Evolutionary conservation across 2,113 vertebrate species (phyloP).

Genomic region (Pleuronectes platessa): DNA sequence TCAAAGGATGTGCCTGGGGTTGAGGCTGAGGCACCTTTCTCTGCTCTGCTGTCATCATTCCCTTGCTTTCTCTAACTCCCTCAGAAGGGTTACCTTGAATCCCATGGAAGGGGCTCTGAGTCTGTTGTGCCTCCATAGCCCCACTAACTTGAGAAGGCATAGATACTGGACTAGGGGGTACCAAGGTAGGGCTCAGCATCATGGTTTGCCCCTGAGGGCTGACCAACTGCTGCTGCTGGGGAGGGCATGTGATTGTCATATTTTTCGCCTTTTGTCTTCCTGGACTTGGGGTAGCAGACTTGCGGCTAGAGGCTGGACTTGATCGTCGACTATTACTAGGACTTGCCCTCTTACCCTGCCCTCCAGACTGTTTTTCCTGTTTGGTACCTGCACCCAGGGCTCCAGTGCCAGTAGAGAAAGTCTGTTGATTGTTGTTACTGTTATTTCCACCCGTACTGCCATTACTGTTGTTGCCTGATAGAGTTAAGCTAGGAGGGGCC

Average conservation of each 20-base stretch:
- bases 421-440: slow-evolving; percentile 74
- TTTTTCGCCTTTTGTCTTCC: slow-evolving; percentile 95
- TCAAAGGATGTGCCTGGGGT: slow-evolving; percentile 73
- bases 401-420: slow-evolving; percentile 69
- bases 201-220: slow-evolving; percentile 86
- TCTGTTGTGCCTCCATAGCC: slow-evolving; percentile 75
- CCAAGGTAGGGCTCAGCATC: slow-evolving; percentile 83
- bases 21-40: slow-evolving; percentile 77
- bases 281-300: slow-evolving; percentile 92
- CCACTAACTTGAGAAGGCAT: slow-evolving; percentile 79
- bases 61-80: slow-evolving; percentile 83
- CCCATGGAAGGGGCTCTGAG: slow-evolving; percentile 81
- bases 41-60: slow-evolving; percentile 80
- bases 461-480: slow-evolving; percentile 76
- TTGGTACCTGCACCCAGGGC: slow-evolving; percentile 78
- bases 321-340: slow-evolving; percentile 95
- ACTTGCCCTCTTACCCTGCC: slow-evolving; percentile 91
- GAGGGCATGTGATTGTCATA: slow-evolving; percentile 83
- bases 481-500: slow-evolving; percentile 89
- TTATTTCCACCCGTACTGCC: slow-evolving; percentile 71
- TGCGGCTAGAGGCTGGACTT: slow-evolving; percentile 93
- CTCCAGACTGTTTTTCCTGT: slow-evolving; percentile 88
- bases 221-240: slow-evolving; percentile 86
- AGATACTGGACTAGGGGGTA: slow-evolving; percentile 82
- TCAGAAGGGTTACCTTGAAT: slow-evolving; percentile 80